Conservation (phyloP, 1,140 invertebrate species). For the Hetaerina americana region DNA sequence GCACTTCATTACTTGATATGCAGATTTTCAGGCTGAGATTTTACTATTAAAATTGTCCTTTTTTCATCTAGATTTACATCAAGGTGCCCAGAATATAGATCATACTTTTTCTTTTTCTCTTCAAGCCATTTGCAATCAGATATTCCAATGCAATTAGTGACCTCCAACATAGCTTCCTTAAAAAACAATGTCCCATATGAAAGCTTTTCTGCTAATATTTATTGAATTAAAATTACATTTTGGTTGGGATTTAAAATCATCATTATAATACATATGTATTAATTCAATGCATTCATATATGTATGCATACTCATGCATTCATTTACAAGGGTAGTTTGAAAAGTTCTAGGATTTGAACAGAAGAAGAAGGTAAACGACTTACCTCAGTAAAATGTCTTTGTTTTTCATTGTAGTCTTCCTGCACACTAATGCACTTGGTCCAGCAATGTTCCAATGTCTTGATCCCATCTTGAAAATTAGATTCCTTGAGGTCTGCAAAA, state of each 20-base stretch:
- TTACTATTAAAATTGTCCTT: neutral
- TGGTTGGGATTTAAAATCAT: neutral
- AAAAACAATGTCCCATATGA: too few relatives aligned
- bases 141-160: neutral
- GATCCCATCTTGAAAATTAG: too few relatives aligned
- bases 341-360: too few relatives aligned
- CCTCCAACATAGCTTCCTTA: neutral
- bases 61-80: neutral
- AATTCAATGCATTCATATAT: neutral
- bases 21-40: neutral
- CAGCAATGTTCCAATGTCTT: too few relatives aligned
- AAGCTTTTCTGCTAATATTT: neutral
- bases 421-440: too few relatives aligned
- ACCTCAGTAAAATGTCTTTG: too few relatives aligned
- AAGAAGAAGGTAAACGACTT: too few relatives aligned
- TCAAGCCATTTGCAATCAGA: neutral
- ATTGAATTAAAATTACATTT: neutral
- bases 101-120: neutral
- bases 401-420: too few relatives aligned
- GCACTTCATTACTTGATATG: neutral
- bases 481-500: too few relatives aligned
- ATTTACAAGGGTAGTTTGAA: neutral
- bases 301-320: neutral
- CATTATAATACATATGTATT: neutral
- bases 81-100: neutral